Conservation (phyloP, 37 sponge, comb jelly and placozoan species). For the Agelas oroides region DNA sequence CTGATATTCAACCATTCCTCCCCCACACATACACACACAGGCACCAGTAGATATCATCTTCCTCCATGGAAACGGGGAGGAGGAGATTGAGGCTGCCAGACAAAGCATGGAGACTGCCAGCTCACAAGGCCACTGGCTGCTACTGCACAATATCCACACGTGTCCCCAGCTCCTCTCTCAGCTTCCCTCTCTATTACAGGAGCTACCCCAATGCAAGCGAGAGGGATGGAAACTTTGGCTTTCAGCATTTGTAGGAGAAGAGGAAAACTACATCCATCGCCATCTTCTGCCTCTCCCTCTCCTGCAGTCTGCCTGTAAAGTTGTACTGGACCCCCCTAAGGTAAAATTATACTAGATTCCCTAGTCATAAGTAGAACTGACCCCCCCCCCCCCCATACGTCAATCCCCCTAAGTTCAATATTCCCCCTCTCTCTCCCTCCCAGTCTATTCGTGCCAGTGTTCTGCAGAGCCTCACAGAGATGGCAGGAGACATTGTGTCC, state of each 20-base stretch:
- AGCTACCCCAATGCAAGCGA: neutral
- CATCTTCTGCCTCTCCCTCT: conserved; percentile 33
- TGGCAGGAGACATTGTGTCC: conserved; percentile 34
- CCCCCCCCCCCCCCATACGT: conserved; percentile 2
- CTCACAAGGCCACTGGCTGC: conserved; percentile 66
- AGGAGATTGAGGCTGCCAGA: conserved; percentile 1
- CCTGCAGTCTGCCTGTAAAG: conserved; percentile 26
- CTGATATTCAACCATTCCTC: no score
- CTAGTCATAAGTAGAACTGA: no score
- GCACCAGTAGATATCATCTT: neutral
- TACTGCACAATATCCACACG: conserved; percentile 69
- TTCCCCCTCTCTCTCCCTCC: no score
- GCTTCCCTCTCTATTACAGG: conserved; percentile 46
- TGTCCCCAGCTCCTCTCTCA: conserved; percentile 44
- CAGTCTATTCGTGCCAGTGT: conserved; percentile 26
- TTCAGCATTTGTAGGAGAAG: conserved; percentile 36
- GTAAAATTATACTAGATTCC: neutral
- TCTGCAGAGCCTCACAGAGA: conserved; percentile 37
- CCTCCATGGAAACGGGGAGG: conserved; percentile 42
- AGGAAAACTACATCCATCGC: neutral
- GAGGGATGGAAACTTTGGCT: conserved; percentile 76
- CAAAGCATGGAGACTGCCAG: neutral
- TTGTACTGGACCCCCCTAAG: conserved; percentile 76
- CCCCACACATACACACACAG: no score
- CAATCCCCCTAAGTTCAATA: no score